Evolutionary conservation across 1,140 invertebrate species (phyloP).

Genomic region (Fopius arisanus): DNA sequence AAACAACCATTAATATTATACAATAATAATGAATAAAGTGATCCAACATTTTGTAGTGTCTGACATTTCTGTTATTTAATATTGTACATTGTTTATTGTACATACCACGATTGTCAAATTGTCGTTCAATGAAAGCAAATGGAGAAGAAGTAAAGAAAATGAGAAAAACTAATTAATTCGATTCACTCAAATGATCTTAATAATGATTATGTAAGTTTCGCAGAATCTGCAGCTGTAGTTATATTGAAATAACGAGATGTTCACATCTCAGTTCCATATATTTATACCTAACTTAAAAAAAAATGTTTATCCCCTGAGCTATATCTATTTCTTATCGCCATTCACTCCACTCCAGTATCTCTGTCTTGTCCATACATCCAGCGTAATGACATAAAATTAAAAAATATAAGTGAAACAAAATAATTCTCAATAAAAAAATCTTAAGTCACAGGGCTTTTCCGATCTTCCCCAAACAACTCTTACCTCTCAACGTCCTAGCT

Average conservation of each 20-base stretch:
- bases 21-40: slow-evolving; percentile 8
- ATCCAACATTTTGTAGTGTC: slow-evolving; percentile 24
- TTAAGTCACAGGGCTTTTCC: neutral
- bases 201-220: slow-evolving; percentile 15
- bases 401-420: neutral
- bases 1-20: neutral
- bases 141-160: no score
- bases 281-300: neutral
- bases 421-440: slow-evolving; percentile 2
- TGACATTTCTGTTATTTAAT: slow-evolving; percentile 1
- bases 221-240: slow-evolving; percentile 18
- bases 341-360: neutral
- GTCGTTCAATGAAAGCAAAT: slow-evolving; percentile 7
- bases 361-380: neutral
- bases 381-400: neutral
- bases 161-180: neutral
- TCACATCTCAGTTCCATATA: neutral
- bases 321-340: slow-evolving; percentile 5
- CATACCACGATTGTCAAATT: slow-evolving; percentile 27
- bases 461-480: neutral
- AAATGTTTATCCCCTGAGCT: neutral
- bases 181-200: neutral
- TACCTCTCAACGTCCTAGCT: slow-evolving; percentile 16
- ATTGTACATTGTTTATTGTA: slow-evolving; percentile 30
- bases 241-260: neutral